A percentile compares a stretch with the other conserved stretches of the same genome.
Evolutionary conservation across 2,797 vertebrate species (phyloP).

Genomic region (Sorex maritimensis): DNA sequence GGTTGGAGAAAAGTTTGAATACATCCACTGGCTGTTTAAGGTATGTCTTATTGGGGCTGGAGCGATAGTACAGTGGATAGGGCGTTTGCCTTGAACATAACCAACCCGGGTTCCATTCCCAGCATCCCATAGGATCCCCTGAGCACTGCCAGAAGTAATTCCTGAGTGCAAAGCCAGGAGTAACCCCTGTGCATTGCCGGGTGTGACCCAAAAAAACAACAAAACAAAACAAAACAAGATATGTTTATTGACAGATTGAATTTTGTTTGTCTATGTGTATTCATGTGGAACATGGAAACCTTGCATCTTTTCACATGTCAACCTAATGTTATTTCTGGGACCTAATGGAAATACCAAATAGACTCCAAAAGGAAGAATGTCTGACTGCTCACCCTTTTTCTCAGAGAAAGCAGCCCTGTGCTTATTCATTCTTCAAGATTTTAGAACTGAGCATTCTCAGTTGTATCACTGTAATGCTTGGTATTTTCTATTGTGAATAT

Average conservation of each 20-base stretch:
- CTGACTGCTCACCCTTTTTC: conserved; percentile 26
- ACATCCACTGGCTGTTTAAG: conserved; percentile 16
- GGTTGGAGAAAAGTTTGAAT: conserved; percentile 57
- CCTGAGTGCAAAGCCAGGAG: too few relatives aligned
- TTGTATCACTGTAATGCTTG: conserved; percentile 33
- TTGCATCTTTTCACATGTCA: conserved; percentile 44
- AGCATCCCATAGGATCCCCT: too few relatives aligned
- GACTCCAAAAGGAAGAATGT: not conserved
- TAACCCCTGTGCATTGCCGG: too few relatives aligned
- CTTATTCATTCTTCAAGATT: conserved; percentile 29
- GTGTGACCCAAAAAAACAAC: too few relatives aligned
- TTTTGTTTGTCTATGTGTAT: conserved; percentile 37
- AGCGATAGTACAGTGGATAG: too few relatives aligned
- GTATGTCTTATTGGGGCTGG: not conserved
- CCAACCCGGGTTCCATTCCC: too few relatives aligned
- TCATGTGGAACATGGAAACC: conserved; percentile 33
- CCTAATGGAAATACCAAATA: not conserved
- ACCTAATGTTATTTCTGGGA: conserved; percentile 36
- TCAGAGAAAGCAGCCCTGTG: conserved; percentile 2
- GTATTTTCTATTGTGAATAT: conserved; percentile 47
- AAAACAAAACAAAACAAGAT: too few relatives aligned
- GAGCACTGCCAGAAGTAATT: too few relatives aligned
- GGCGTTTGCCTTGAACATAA: too few relatives aligned
- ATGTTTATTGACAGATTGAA: conserved; percentile 26
- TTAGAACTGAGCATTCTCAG: conserved; percentile 29